A percentile compares a stretch with the other conserved stretches of the same genome.
Evolutionary conservation across 2,113 vertebrate genomes (phyloP).

Genomic region (Syngnathus floridae): DNA sequence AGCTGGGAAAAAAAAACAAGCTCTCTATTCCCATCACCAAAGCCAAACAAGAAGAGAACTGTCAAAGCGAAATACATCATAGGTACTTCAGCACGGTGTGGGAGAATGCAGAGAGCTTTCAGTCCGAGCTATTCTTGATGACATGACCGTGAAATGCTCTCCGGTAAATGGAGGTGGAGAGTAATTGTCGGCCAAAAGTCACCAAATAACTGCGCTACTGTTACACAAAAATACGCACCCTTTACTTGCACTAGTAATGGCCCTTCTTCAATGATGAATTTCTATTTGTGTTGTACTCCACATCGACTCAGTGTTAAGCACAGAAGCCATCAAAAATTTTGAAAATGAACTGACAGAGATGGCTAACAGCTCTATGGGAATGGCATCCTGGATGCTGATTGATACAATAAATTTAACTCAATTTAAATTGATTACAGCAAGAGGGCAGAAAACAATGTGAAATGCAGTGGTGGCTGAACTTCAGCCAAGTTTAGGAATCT

Average conservation of each 20-base stretch:
- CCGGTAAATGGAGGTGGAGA: neutral
- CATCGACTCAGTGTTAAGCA: slow-evolving; percentile 37
- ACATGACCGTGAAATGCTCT: slow-evolving; percentile 1
- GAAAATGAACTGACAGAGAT: slow-evolving; percentile 54
- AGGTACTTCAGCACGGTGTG: slow-evolving; percentile 24
- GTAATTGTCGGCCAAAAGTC: slow-evolving; percentile 10
- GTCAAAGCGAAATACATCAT: slow-evolving; percentile 35
- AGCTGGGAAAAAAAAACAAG: slow-evolving; percentile 56
- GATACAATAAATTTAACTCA: slow-evolving; percentile 40
- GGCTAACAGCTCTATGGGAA: slow-evolving; percentile 44
- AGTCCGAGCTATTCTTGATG: slow-evolving; percentile 13
- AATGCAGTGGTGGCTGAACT: too few relatives aligned
- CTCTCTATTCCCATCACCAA: slow-evolving; percentile 38
- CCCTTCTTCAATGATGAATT: slow-evolving; percentile 1
- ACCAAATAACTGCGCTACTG: slow-evolving; percentile 39
- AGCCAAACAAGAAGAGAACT: slow-evolving; percentile 47
- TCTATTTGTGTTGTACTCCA: slow-evolving; percentile 26
- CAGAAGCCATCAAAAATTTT: slow-evolving; percentile 58
- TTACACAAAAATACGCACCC: slow-evolving; percentile 24
- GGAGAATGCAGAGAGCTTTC: slow-evolving; percentile 16
- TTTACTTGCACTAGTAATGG: slow-evolving; percentile 25
- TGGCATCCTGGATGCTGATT: slow-evolving; percentile 22
- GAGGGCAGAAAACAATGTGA: too few relatives aligned
- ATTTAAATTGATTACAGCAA: too few relatives aligned
- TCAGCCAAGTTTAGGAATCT: too few relatives aligned